These are phyloP conservation scores for Sminthurinus aureus DNA, from an alignment of 2,888 invertebrate genomes.

Conservation along the genomic window DNA sequence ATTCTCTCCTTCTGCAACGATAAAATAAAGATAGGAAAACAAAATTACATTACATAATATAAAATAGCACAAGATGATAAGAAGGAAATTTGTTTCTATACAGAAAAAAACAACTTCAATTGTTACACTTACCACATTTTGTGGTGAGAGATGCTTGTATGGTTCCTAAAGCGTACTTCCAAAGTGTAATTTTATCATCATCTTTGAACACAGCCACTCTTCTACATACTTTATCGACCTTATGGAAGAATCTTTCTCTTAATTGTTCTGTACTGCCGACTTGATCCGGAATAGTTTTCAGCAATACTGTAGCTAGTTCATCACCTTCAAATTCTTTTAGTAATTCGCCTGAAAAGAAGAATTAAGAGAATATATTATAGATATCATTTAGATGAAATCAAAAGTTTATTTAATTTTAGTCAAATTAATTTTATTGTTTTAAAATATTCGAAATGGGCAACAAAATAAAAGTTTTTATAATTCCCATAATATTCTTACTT, in stretches of 20 bases:
- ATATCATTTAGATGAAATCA: neutral
- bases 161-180: constrained; percentile 53
- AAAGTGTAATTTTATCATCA: constrained; percentile 50
- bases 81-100: neutral
- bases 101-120: neutral
- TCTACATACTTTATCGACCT: constrained; percentile 51
- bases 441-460: neutral
- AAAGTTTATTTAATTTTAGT: no score
- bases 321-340: constrained; percentile 49
- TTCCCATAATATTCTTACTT: constrained; percentile 22
- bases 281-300: constrained; percentile 48
- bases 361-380: neutral
- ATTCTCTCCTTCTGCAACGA: constrained; percentile 45
- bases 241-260: constrained; percentile 50
- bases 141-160: constrained; percentile 41
- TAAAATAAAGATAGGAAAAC: neutral
- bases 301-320: constrained; percentile 47
- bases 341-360: constrained; percentile 32
- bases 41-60: neutral
- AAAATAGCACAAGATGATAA: neutral
- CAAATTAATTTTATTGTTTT: no score
- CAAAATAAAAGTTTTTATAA: neutral
- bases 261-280: constrained; percentile 51
- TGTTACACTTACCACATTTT: constrained; percentile 36
- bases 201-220: constrained; percentile 49